Evolutionary conservation across 2,888 invertebrate genomes (phyloP), one percentile per base, ranked within the genome.

Genomic region (Scaptomyza polygonia): DNA sequence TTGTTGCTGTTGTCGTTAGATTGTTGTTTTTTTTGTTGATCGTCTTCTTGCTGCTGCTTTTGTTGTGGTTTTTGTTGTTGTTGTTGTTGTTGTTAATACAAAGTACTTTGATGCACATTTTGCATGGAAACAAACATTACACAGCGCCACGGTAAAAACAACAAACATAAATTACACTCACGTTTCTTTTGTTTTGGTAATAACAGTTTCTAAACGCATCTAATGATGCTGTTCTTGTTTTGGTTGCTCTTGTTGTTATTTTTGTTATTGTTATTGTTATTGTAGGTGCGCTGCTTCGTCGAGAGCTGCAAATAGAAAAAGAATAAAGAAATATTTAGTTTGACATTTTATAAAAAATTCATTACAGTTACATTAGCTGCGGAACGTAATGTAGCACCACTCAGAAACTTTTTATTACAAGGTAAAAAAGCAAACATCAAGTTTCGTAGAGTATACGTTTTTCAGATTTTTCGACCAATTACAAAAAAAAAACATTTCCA

Each of bases 91-190:
- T 66, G 42, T 76, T 73, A 51, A 52, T 54, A 51, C 51, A 73
- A 66, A 57, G 57, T 67, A 67, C 45, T 62, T 47, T 27, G 54
- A 34, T 77, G 53, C 56, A 57, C 74, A 74, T 74, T 77, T 72
- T 74, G 74, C 56, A 49, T 77, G 53, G 51, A 44, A 72, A 72
- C 47, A 77, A 51, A 67, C 77, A 74, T 74, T 67, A 77, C 63
- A 59, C 51, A 45, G 36, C 29, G 45, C 42, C 29, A 43, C 53
- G 27, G 18, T 21, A 43, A 69, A 67, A 27, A 62, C 39, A 56
- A 48, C 18, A 72, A 40, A 59, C 25, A 49, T 29, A 39, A 40
- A 45, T 43, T 34, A 48, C 53, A 73, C 67, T 48, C 53, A 62
- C 73, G 51, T 25, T 44, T 61, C 42, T 11, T 18, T 29, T 5